phyloP scores from a whole-genome alignment of 2,888 invertebrate species.

The Hypomecis punctinalis region DNA sequence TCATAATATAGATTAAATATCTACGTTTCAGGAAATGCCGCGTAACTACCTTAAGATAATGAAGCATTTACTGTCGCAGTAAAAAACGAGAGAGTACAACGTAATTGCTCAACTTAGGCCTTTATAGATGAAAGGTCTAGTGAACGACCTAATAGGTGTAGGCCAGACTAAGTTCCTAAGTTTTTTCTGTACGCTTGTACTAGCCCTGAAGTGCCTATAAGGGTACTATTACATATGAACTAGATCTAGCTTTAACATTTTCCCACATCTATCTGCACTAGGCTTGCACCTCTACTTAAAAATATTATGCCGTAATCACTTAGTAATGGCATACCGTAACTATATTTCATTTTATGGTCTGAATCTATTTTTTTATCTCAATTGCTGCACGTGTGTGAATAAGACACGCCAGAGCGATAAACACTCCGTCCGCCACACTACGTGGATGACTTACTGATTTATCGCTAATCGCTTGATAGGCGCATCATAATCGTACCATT shows the following conservation, averaged over 20 bases:
- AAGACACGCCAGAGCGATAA: neutral
- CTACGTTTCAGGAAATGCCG: neutral
- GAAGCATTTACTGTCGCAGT: conserved; percentile 8
- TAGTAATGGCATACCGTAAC: neutral
- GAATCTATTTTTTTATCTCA: conserved; percentile 6
- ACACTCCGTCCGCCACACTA: conserved; percentile 8
- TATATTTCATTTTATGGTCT: neutral
- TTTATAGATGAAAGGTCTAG: conserved; percentile 9
- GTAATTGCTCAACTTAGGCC: conserved; percentile 13
- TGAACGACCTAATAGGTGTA: conserved; percentile 11
- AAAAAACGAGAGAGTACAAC: conserved; percentile 17
- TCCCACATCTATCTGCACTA: neutral
- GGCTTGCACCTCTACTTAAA: neutral
- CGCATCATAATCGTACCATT: conserved; percentile 2
- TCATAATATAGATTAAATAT: neutral
- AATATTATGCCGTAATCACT: neutral
- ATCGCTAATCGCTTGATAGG: neutral
- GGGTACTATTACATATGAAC: neutral
- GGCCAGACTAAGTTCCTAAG: conserved; percentile 4
- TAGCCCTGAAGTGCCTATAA: neutral
- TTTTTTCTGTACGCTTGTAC: conserved; percentile 22
- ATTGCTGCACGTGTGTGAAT: conserved; percentile 10
- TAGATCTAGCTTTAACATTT: conserved; percentile 12
- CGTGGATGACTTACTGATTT: conserved; percentile 6
- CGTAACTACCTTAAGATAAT: conserved; percentile 12